These are phyloP conservation scores for Heliconius ethilla DNA, from an alignment of 2,888 invertebrate species.

Conservation along the genomic window DNA sequence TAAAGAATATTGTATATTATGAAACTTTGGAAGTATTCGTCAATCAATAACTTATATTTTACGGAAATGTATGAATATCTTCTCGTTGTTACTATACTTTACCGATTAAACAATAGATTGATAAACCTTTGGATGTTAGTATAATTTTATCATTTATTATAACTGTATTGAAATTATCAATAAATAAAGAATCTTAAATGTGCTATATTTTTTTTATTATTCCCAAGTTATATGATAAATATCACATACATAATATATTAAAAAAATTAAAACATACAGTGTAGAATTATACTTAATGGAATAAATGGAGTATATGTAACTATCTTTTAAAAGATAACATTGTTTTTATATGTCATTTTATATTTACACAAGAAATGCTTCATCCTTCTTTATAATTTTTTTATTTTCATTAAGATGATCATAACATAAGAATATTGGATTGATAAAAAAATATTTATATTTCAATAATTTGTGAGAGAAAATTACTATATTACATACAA, in stretches of 20 bases:
- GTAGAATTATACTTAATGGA: background rate
- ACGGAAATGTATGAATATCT: background rate
- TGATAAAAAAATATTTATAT: background rate
- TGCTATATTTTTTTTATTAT: constrained; percentile 11
- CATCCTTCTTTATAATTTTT: background rate
- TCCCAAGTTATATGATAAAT: background rate
- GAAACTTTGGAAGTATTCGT: background rate
- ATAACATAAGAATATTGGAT: background rate
- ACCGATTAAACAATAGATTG: background rate
- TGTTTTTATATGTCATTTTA: background rate
- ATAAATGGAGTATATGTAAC: background rate
- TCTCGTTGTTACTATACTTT: constrained; percentile 14
- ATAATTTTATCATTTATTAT: constrained; percentile 23
- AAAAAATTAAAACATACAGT: background rate
- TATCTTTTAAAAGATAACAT: background rate
- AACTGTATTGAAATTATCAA: constrained; percentile 24
- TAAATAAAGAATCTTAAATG: constrained; percentile 22
- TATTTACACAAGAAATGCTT: background rate
- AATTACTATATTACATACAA: background rate
- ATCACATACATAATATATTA: background rate
- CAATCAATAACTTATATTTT: constrained; percentile 9
- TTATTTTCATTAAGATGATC: background rate
- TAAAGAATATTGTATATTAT: constrained; percentile 13
- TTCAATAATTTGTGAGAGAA: background rate
- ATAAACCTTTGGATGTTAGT: constrained; percentile 13